Percentiles rank a stretch among this genome's conserved stretches.
phyloP scores from a whole-genome alignment of 2,113 vertebrate species.

The Carlito syrichta region DNA sequence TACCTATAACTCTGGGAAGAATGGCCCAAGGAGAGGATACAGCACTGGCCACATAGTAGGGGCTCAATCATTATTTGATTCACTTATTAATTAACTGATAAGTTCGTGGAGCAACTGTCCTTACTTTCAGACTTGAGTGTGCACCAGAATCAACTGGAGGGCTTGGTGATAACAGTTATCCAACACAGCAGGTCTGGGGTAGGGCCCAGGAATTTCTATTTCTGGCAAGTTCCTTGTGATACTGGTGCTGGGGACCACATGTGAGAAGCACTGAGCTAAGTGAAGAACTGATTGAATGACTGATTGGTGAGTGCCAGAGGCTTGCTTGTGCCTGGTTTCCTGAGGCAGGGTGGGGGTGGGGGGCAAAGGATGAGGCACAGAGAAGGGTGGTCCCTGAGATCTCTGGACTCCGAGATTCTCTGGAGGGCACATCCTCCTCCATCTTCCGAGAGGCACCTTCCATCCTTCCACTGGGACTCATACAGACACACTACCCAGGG shows the following conservation, averaged over 20 bases:
- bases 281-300: neutral
- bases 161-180: neutral
- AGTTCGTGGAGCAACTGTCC: neutral
- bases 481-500: neutral
- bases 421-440: neutral
- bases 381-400: neutral
- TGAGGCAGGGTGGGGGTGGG: neutral
- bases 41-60: neutral
- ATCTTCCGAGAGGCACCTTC: neutral
- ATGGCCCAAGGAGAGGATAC: neutral
- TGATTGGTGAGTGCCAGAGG: neutral
- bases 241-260: neutral
- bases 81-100: neutral
- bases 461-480: neutral
- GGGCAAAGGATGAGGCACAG: neutral
- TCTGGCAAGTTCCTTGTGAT: neutral
- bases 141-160: neutral
- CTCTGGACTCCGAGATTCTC: neutral
- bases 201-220: neutral
- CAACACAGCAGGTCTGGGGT: neutral
- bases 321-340: neutral
- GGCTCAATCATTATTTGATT: neutral
- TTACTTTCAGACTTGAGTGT: neutral
- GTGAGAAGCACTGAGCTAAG: neutral
- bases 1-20: neutral